These are phyloP conservation scores for Pelodiscus sinensis DNA, from an alignment of 2,113 vertebrate genomes.

Conservation along the genomic window DNA sequence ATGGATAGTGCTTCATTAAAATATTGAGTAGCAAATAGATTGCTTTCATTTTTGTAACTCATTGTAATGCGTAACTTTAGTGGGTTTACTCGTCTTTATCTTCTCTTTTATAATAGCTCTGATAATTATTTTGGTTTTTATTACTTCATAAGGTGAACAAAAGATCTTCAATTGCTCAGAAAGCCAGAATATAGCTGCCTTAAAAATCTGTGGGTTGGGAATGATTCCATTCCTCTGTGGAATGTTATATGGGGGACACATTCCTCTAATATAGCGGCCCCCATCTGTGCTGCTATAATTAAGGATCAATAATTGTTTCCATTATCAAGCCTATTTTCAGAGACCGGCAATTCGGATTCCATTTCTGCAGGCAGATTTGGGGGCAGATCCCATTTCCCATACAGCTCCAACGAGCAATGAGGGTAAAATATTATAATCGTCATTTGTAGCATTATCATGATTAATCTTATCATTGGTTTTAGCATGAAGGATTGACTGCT, in stretches of 20 bases:
- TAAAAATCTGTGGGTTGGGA: not conserved
- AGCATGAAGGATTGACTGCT: not conserved
- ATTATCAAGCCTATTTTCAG: not conserved
- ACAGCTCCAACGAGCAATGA: not conserved
- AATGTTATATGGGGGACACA: not conserved
- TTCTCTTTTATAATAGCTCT: not conserved
- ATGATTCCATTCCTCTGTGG: not conserved
- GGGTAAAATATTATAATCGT: not conserved
- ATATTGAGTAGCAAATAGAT: slow-evolving; percentile 13
- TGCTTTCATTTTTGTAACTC: slow-evolving; percentile 4
- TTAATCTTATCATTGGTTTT: not conserved
- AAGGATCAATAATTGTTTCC: not conserved
- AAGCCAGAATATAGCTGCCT: not conserved
- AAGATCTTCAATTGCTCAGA: not conserved
- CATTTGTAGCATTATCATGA: fast-evolving
- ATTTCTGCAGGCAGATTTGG: not conserved
- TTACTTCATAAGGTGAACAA: slow-evolving; percentile 1
- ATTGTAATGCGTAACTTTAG: slow-evolving; percentile 36
- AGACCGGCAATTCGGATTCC: not conserved
- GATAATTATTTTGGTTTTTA: slow-evolving; percentile 27
- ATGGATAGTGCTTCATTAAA: slow-evolving; percentile 36
- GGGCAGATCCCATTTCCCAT: not conserved
- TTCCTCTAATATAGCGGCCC: not conserved
- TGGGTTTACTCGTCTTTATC: slow-evolving; percentile 38
- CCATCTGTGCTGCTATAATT: not conserved